Evolutionary conservation across 1,140 invertebrate species (phyloP).

Genomic region (Thrips palmi): DNA sequence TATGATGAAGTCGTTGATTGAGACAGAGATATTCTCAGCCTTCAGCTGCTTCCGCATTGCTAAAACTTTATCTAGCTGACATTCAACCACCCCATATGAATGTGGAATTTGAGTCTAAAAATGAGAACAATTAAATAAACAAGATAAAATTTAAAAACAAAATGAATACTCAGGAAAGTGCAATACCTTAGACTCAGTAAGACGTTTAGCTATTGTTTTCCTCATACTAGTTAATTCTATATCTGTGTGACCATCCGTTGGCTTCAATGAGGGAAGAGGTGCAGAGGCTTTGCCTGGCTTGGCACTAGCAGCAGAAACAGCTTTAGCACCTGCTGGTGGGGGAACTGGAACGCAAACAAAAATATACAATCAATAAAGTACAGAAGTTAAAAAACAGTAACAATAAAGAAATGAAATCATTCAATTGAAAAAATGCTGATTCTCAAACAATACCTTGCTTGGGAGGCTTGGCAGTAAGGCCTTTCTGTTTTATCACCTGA

Average conservation of each 20-base stretch:
- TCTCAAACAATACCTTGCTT: constrained; percentile 19
- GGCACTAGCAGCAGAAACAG: constrained; percentile 20
- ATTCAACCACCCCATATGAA: constrained; percentile 80
- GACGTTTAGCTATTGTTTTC: constrained; percentile 64
- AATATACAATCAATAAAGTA: constrained; percentile 1
- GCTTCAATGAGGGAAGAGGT: constrained; percentile 18
- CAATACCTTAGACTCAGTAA: constrained; percentile 62
- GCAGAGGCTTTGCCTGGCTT: constrained; percentile 19
- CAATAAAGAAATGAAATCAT: neutral
- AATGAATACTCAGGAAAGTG: constrained; percentile 1
- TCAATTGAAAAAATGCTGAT: constrained; percentile 1
- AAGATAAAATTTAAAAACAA: neutral
- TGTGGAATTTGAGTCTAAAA: constrained; percentile 90
- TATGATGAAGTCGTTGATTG: constrained; percentile 93
- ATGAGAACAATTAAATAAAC: constrained; percentile 51
- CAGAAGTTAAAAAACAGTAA: constrained; percentile 3
- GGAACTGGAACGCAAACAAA: constrained; percentile 20
- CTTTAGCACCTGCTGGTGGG: constrained; percentile 22
- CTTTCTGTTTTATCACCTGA: constrained; percentile 32
- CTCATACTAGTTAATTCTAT: constrained; percentile 58
- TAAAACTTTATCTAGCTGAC: constrained; percentile 63
- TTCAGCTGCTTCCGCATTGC: constrained; percentile 50
- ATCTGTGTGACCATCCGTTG: constrained; percentile 28
- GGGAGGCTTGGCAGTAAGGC: constrained; percentile 26
- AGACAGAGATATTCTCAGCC: constrained; percentile 67